Evolutionary conservation across 1,140 invertebrate genomes (phyloP), one percentile per base, ranked within the genome.

Genomic region (Diprion similis): DNA sequence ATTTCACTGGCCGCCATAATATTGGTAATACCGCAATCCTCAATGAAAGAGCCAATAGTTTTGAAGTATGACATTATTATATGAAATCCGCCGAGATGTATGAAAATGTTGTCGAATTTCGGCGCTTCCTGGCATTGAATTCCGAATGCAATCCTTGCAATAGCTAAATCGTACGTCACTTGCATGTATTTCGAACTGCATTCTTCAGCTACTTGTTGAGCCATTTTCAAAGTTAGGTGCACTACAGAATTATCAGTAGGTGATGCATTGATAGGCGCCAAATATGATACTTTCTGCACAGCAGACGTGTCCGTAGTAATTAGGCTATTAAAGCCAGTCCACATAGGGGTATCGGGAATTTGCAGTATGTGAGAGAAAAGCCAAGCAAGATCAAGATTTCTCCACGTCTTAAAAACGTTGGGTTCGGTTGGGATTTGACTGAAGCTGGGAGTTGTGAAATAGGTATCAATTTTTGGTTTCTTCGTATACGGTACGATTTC

Each of bases 51-150:
- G 48, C 48, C 1, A 10, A 51, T 51, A 51, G 48, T 15, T 51
- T 51, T 51, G 73, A 89, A 89, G 75, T 81, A 89, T 9, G 87
- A 77, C 81, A 89, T 79, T 78, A 84, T 82, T 17, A 89, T 82
- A 73, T 89, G 89, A 73, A 90, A 90, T 0, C 83, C 65, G 46
- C 89, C 89, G 17, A 89, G 73, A 74, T 89, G 84, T 19, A 90
- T 89, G 74, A 90, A 90, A 70, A 89, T 67, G 72, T 88, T 85
- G 59, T 87, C 70, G 77, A 82, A 88, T 51, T 15, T 72, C 15
- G 80, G 75, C 37, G 75, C 74, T 78, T 87, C 82, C 10, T 66
- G 75, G 17, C 47, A 71, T 78, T 87, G 83, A 67, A 86, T 83
- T 81, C 83, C 78, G 10, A 83, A 71, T 46, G 82, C 86, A n/a